Evolutionary conservation across 2,888 invertebrate species (phyloP), one percentile per base, ranked within the genome.

Genomic region (Melieria picta): DNA sequence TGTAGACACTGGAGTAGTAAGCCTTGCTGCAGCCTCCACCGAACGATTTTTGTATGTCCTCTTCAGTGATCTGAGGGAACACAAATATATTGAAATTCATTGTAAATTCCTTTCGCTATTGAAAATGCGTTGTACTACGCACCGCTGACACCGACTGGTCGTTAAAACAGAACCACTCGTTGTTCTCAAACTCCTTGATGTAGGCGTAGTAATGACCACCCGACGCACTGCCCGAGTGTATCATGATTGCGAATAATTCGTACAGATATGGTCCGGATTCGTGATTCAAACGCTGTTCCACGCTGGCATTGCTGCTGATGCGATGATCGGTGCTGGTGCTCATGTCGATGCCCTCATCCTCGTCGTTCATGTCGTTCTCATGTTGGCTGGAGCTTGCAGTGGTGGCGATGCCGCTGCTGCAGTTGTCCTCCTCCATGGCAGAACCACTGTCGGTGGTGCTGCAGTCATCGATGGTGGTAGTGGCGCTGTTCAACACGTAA

Each of bases 201-300:
- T 95, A 96, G 2, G 95, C 96, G 85, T 94, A 96, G 85, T 97
- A 97, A 87, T 96, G 96, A 1, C 96, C 96, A 43, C 95, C 95
- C 16, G 93, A 92, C 0, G 96, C 95, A 85, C 94, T 95, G 10
- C 96, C 96, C 43, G 94, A 94, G 87, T 96, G 96, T 71, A 96
- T 94, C 94, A 96, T 95, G 76, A 96, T 94, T 16, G 95, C 94
- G 85, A 95, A 96, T 50, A 97, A 87, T 85, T 97, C 95, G 84
- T 96, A 96, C 61, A 91, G 87, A 85, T 92, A 94, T 0, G 93
- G 93, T 3, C 93, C 94, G 69, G 87, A 85, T 69, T 87, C 86
- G 70, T 81, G 81, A 55, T 84, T 84, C 2, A 78, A 63, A 5
- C 79, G 74, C 47, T 82, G 81, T 16, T 79, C 78, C 4, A 77